These are phyloP conservation scores for Piscicola geometra DNA, from an alignment of 2,888 invertebrate genomes.

Conservation along the genomic window DNA sequence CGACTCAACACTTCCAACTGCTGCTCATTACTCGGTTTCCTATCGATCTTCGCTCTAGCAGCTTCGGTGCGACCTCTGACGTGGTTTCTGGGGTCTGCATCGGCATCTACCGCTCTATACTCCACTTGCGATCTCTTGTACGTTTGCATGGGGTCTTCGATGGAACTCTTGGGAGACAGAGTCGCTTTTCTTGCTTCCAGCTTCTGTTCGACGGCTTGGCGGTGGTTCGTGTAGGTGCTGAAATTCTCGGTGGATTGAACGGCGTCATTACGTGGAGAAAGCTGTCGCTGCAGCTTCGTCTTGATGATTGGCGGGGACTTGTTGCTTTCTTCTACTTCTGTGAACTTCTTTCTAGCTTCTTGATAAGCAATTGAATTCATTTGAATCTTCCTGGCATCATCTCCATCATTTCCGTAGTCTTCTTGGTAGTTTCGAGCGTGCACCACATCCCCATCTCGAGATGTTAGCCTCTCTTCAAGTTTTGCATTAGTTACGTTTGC, in stretches of 20 bases:
- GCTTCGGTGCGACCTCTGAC: constrained; percentile 23
- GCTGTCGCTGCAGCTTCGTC: not conserved
- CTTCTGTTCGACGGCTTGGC: not conserved
- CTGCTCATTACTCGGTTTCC: not conserved
- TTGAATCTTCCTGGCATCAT: no score
- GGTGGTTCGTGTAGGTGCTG: not conserved
- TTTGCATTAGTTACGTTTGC: no score
- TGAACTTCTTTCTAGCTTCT: not conserved
- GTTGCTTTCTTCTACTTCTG: not conserved
- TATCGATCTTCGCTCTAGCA: constrained; percentile 14
- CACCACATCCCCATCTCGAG: no score
- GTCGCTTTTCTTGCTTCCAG: not conserved
- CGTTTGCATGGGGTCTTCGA: not conserved
- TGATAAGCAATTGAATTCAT: no score
- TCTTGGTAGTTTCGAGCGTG: no score
- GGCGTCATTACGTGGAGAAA: not conserved
- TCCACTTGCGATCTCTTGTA: not conserved
- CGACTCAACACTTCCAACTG: not conserved
- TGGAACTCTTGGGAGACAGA: not conserved
- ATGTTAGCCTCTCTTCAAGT: no score
- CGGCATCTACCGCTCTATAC: not conserved
- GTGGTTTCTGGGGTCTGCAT: not conserved
- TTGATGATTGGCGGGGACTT: no score
- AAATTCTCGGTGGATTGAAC: no score
- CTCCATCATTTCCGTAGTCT: no score